phyloP scores from a whole-genome alignment of 2,113 vertebrate species.

The Cebus imitator region DNA sequence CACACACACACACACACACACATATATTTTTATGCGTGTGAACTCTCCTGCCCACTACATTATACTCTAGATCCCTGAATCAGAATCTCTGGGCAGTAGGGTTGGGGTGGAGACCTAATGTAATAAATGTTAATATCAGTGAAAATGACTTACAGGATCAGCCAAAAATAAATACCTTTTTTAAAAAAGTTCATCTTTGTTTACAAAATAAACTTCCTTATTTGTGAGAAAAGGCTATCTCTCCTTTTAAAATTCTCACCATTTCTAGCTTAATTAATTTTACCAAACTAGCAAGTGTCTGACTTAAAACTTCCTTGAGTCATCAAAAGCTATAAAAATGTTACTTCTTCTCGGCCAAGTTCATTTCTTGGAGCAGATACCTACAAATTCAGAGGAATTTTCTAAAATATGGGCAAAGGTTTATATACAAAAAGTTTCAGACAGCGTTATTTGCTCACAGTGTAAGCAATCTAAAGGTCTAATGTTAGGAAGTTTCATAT shows the following conservation, averaged over 20 bases:
- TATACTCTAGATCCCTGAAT: not conserved
- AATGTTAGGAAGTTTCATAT: not conserved
- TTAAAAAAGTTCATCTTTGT: not conserved
- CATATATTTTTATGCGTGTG: accelerated
- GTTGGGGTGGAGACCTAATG: not conserved
- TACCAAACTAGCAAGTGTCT: not conserved
- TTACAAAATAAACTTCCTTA: not conserved
- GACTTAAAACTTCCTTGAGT: not conserved
- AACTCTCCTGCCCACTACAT: not conserved
- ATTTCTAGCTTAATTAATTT: not conserved
- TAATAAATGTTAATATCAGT: not conserved
- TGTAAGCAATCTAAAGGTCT: not conserved
- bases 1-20: too few species aligned
- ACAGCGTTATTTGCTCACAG: not conserved
- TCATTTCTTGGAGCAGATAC: not conserved
- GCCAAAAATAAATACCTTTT: not conserved
- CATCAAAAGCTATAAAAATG: not conserved
- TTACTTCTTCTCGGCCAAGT: not conserved
- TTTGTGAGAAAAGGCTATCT: not conserved
- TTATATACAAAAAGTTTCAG: not conserved
- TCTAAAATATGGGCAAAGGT: not conserved
- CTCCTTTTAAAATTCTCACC: not conserved
- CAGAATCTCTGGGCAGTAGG: not conserved
- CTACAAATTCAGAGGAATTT: not conserved
- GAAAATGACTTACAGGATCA: not conserved